Percentiles rank a stretch among this genome's conserved stretches.
Evolutionary conservation across 2,113 vertebrate genomes (phyloP).

Genomic region (Rhinichthys klamathensis): DNA sequence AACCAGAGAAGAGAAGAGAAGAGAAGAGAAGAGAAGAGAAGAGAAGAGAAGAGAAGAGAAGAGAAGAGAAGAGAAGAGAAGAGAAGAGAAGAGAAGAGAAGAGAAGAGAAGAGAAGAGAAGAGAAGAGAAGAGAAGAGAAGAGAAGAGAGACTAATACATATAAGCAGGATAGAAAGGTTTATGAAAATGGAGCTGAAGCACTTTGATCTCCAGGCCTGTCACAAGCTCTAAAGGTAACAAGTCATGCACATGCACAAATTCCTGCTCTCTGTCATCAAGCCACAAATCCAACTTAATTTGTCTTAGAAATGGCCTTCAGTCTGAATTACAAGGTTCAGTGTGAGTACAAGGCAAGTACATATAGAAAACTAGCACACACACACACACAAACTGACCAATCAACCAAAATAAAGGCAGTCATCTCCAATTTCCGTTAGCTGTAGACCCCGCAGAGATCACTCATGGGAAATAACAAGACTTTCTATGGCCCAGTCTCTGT

Average conservation of each 20-base stretch:
- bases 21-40: constrained; percentile 6
- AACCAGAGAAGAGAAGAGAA: not conserved
- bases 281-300: constrained; percentile 40
- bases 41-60: not conserved
- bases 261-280: constrained; percentile 38
- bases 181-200: not conserved
- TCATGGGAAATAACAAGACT: constrained; percentile 4
- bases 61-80: not conserved
- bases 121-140: too few species aligned
- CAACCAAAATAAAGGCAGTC: constrained; percentile 26
- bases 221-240: constrained; percentile 30
- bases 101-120: too few species aligned
- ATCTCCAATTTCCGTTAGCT: constrained; percentile 24
- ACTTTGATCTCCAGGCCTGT: constrained; percentile 35
- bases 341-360: not conserved
- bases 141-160: not conserved
- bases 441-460: not conserved
- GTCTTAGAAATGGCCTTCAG: constrained; percentile 6
- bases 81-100: too few species aligned
- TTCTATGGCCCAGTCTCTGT: not conserved
- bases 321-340: not conserved
- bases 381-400: constrained; percentile 33
- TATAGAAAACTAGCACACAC: not conserved
- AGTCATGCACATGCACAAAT: constrained; percentile 20
- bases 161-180: not conserved